Conservation (phyloP, 2,888 invertebrate genomes). For the Pristionchus entomophagus region DNA sequence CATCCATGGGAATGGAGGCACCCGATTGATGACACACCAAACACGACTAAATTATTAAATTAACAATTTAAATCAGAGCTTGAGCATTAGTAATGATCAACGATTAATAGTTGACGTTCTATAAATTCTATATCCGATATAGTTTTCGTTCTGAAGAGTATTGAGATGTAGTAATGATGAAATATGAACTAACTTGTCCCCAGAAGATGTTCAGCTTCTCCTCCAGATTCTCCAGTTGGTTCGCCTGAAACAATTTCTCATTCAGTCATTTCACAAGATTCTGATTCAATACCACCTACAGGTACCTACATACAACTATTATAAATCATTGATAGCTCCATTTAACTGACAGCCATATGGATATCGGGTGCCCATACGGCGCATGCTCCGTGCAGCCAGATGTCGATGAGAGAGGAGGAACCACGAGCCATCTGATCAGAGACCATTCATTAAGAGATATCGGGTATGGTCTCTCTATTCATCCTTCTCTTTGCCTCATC, state of each 20-base stretch:
- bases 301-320: too few species aligned
- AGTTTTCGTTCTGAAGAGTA: not conserved
- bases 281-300: too few species aligned
- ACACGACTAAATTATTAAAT: slow-evolving; percentile 42
- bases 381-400: slow-evolving; percentile 62
- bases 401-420: slow-evolving; percentile 51
- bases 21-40: slow-evolving; percentile 53
- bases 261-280: too few species aligned
- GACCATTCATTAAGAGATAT: not conserved
- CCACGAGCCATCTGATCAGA: slow-evolving; percentile 21
- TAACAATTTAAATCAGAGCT: too few species aligned
- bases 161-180: not conserved
- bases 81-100: too few species aligned
- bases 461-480: too few species aligned
- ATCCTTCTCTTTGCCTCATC: too few species aligned
- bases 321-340: too few species aligned
- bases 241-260: slow-evolving; percentile 47
- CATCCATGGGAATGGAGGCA: slow-evolving; percentile 53
- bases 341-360: slow-evolving; percentile 53
- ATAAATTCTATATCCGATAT: too few species aligned
- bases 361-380: slow-evolving; percentile 59
- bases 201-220: slow-evolving; percentile 55
- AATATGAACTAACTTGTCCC: slow-evolving; percentile 47
- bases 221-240: slow-evolving; percentile 54
- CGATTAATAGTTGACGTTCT: too few species aligned